A percentile compares a stretch with the other conserved stretches of the same genome.
Evolutionary conservation across 2,797 vertebrate species (phyloP).

Genomic region (Pampus argenteus): DNA sequence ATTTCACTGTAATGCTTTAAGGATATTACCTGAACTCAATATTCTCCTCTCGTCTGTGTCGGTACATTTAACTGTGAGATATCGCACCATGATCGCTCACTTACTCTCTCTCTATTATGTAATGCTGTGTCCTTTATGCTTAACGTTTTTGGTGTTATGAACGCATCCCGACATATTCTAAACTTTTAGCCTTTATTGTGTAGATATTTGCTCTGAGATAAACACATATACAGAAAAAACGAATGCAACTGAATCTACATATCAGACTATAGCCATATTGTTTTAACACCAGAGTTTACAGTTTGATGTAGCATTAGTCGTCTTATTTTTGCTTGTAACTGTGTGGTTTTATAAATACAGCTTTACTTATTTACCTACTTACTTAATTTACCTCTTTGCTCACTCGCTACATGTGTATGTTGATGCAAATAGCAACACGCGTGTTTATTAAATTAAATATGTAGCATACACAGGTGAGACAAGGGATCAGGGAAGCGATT

Average conservation of each 20-base stretch:
- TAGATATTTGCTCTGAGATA: conserved; percentile 59
- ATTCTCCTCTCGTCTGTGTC: conserved; percentile 35
- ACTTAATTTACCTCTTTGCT: conserved; percentile 35
- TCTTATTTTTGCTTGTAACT: no score
- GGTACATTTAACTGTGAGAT: conserved; percentile 52
- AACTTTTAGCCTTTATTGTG: conserved; percentile 29
- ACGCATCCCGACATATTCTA: conserved; percentile 65
- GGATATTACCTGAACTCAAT: conserved; percentile 25
- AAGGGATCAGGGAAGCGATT: conserved; percentile 65
- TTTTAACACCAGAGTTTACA: conserved; percentile 48
- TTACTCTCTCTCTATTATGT: conserved; percentile 54
- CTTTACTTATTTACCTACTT: conserved; percentile 65
- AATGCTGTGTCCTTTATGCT: conserved; percentile 57
- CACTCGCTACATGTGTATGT: conserved; percentile 50
- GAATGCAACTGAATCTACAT: conserved; percentile 66
- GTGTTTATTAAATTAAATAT: conserved; percentile 45
- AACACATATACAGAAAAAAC: conserved; percentile 52
- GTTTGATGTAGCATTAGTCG: conserved; percentile 44
- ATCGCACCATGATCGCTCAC: conserved; percentile 36
- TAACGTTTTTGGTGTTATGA: conserved; percentile 62
- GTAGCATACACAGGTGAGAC: conserved; percentile 50
- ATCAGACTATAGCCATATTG: conserved; percentile 72
- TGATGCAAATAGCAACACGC: conserved; percentile 46
- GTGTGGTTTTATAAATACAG: no score
- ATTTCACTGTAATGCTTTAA: conserved; percentile 24